Conservation (phyloP, 2,113 vertebrate species). For the Tachysurus fulvidraco region DNA sequence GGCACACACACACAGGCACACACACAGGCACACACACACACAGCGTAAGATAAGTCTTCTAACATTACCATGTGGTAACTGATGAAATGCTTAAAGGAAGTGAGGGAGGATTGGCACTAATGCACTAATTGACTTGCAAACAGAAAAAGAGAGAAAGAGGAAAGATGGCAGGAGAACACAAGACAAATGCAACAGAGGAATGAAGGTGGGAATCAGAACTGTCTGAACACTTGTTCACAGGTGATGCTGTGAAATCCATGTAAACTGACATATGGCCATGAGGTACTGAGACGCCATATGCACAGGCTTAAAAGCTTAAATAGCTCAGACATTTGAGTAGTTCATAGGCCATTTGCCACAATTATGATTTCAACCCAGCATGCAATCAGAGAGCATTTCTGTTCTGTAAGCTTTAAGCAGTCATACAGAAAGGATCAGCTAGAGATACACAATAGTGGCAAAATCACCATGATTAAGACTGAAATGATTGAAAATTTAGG, state of each 20-base stretch:
- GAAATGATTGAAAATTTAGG: background rate
- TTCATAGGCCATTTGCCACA: slow-evolving; percentile 24
- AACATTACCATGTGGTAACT: slow-evolving; percentile 40
- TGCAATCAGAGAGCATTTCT: background rate
- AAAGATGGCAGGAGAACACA: background rate
- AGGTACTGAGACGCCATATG: background rate
- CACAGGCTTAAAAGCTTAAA: slow-evolving; percentile 3
- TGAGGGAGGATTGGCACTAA: slow-evolving; percentile 9
- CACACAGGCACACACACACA: background rate
- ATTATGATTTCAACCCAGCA: background rate
- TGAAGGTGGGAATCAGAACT: slow-evolving; percentile 26
- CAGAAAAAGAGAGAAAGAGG: background rate
- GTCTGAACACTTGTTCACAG: background rate
- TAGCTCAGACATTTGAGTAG: slow-evolving; percentile 2
- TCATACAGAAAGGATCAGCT: slow-evolving; percentile 51
- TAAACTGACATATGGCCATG: slow-evolving; percentile 13
- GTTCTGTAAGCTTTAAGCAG: slow-evolving; percentile 61
- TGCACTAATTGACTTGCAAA: background rate
- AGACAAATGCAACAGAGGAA: background rate
- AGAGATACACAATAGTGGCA: background rate
- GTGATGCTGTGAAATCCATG: slow-evolving; percentile 13
- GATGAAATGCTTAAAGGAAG: slow-evolving; percentile 46
- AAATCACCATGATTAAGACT: background rate
- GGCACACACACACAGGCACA: too few relatives aligned
- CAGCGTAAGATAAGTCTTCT: background rate